These are phyloP conservation scores for Drosophila lowei DNA, from an alignment of 1,140 invertebrate species.

Conservation along the genomic window DNA sequence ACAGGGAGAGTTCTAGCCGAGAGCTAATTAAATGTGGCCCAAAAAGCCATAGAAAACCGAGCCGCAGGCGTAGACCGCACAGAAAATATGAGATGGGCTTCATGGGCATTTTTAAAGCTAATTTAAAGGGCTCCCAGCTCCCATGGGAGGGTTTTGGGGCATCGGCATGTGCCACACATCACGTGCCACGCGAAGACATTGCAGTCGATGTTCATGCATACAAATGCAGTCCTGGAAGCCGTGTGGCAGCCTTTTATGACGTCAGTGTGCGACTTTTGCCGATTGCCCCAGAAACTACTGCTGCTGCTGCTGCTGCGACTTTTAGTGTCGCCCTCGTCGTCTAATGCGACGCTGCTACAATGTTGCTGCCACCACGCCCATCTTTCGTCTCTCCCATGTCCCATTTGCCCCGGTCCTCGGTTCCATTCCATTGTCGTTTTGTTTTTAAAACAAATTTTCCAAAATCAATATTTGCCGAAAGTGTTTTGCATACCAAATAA, in stretches of 20 bases:
- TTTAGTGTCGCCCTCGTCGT: conserved; percentile 41
- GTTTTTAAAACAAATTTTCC: conserved; percentile 76
- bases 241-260: conserved; percentile 66
- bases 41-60: conserved; percentile 61
- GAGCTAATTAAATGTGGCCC: conserved; percentile 72
- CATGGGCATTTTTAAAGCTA: conserved; percentile 63
- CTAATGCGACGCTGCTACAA: conserved; percentile 69
- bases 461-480: conserved; percentile 82
- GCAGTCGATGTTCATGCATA: conserved; percentile 68
- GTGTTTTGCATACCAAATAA: conserved; percentile 82
- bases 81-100: conserved; percentile 41
- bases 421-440: conserved; percentile 38
- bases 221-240: conserved; percentile 55
- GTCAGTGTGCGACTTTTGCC: conserved; percentile 67
- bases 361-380: conserved; percentile 26
- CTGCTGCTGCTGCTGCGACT: conserved; percentile 44
- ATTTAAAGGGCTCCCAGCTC: conserved; percentile 57
- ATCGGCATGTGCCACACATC: conserved; percentile 74
- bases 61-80: conserved; percentile 19
- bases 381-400: conserved; percentile 1
- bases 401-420: not conserved
- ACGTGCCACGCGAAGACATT: conserved; percentile 75
- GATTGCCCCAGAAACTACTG: conserved; percentile 52
- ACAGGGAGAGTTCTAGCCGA: conserved; percentile 11
- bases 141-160: not conserved